These are phyloP conservation scores for Apantesis nais DNA, from an alignment of 2,888 invertebrate genomes.

Conservation along the genomic window DNA sequence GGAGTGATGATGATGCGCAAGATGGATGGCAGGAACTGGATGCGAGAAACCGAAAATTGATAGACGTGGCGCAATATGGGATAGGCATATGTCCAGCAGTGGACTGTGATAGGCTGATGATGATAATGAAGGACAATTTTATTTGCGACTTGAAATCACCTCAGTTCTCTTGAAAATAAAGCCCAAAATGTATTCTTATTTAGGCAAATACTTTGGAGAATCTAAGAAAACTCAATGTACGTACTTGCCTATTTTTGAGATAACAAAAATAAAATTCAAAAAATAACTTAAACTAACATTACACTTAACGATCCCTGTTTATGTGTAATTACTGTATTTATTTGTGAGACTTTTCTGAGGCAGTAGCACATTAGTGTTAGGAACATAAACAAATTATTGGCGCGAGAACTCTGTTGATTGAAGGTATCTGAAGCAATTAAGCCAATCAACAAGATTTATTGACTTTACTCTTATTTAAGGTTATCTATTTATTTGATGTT, in stretches of 20 bases:
- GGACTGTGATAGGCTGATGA: too few relatives aligned
- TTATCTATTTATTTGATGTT: background rate
- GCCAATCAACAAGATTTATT: constrained; percentile 3
- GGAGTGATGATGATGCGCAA: too few relatives aligned
- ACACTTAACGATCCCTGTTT: background rate
- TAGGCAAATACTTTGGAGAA: too few relatives aligned
- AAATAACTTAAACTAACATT: background rate
- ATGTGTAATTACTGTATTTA: background rate
- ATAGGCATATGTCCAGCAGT: too few relatives aligned
- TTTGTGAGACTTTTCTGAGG: background rate
- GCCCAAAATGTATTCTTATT: background rate
- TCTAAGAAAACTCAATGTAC: too few relatives aligned
- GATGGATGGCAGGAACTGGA: too few relatives aligned
- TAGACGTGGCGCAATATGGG: too few relatives aligned
- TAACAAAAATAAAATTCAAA: background rate
- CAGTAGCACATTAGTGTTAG: background rate
- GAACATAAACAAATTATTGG: constrained; percentile 8
- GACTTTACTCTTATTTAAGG: background rate
- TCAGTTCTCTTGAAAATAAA: background rate
- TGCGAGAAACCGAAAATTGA: too few relatives aligned
- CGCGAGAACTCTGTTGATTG: background rate
- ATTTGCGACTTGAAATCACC: background rate
- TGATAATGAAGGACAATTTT: background rate
- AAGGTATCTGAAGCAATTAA: constrained; percentile 1
- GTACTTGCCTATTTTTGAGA: background rate